phyloP scores from a whole-genome alignment of 2,113 vertebrate genomes.

The Gallinago media region DNA sequence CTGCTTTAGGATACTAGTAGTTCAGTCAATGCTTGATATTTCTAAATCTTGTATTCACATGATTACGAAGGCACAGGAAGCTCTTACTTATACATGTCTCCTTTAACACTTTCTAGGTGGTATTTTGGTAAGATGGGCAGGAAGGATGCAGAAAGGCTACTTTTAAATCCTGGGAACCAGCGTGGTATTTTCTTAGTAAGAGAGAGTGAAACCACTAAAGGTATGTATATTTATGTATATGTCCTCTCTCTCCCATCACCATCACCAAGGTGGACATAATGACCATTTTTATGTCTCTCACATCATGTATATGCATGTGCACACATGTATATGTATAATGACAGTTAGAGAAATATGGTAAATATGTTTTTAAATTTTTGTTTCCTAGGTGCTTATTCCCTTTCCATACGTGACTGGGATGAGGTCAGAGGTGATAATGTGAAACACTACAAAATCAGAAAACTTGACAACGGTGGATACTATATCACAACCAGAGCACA shows the following conservation, averaged over 20 bases:
- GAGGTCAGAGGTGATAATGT: slow-evolving; percentile 96
- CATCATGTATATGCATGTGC: accelerated
- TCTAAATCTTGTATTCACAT: neutral
- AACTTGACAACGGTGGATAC: slow-evolving; percentile 97
- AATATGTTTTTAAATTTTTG: neutral
- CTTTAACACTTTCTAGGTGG: slow-evolving; percentile 84
- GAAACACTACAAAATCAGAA: slow-evolving; percentile 99
- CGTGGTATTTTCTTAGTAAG: slow-evolving; percentile 94
- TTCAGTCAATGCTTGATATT: neutral
- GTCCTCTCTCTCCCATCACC: neutral
- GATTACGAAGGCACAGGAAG: neutral
- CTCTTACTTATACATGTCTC: neutral
- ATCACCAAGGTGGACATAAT: neutral
- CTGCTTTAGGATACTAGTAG: neutral
- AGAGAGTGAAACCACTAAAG: slow-evolving; percentile 99
- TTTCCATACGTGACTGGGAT: slow-evolving; percentile 98
- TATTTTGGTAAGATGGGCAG: slow-evolving; percentile 99
- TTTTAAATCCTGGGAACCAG: slow-evolving; percentile 93
- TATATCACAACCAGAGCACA: slow-evolving; percentile 98
- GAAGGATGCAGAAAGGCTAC: slow-evolving; percentile 95
- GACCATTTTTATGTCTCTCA: neutral
- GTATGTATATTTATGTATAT: slow-evolving; percentile 75
- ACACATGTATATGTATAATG: neutral
- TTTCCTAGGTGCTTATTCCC: slow-evolving; percentile 91
- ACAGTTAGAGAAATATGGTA: neutral